Conservation (phyloP, 2,113 vertebrate species). For the Erinaceus europaeus region DNA sequence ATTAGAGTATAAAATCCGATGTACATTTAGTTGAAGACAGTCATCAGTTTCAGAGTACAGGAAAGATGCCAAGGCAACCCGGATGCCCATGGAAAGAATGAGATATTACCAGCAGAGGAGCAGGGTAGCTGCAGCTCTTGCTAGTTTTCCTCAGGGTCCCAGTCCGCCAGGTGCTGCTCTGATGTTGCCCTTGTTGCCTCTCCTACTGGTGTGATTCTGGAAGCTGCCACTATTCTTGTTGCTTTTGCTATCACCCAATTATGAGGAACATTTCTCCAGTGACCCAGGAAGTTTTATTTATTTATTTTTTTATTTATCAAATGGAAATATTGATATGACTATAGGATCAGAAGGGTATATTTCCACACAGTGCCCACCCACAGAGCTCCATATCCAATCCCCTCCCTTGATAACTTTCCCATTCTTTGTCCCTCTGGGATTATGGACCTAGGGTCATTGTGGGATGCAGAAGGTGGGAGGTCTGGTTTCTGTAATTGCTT, state of each 20-base stretch:
- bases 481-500: no score
- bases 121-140: fast-evolving
- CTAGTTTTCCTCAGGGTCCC: not conserved
- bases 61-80: not conserved
- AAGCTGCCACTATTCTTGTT: no score
- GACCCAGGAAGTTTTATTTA: not conserved
- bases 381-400: no score
- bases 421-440: no score
- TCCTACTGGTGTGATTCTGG: not conserved
- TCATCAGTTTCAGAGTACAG: not conserved
- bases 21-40: constrained; percentile 53
- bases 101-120: not conserved
- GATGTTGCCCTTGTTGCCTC: not conserved
- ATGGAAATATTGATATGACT: no score
- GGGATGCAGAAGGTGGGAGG: no score
- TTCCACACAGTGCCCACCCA: no score
- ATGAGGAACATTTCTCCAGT: not conserved
- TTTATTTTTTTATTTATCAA: no score
- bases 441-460: no score
- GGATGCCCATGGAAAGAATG: not conserved
- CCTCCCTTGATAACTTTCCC: no score
- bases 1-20: constrained; percentile 62
- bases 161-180: no score
- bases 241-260: not conserved
- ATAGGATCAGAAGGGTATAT: no score